These are phyloP conservation scores for Larimichthys crocea DNA, from an alignment of 2,113 vertebrate species.

Conservation along the genomic window DNA sequence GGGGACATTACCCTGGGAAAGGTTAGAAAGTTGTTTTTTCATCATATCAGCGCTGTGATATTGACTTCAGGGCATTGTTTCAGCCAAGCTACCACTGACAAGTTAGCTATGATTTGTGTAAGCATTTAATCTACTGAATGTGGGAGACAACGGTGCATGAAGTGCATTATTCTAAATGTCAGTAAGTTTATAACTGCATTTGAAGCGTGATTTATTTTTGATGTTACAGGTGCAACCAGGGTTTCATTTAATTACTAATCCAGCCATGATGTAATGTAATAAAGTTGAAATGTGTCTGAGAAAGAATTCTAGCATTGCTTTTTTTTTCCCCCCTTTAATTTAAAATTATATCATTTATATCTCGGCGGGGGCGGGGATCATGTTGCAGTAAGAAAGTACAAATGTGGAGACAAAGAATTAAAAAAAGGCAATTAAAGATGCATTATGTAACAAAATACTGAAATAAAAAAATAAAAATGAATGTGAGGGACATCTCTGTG, in stretches of 20 bases:
- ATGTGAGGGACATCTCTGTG: not conserved
- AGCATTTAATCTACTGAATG: conserved; percentile 29
- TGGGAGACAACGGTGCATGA: conserved; percentile 26
- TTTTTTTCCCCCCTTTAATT: not conserved
- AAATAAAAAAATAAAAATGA: not conserved
- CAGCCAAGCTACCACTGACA: conserved; percentile 36
- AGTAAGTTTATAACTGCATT: conserved; percentile 28
- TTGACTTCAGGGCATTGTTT: conserved; percentile 49
- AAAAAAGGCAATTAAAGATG: not conserved
- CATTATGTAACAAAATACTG: not conserved
- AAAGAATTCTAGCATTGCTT: conserved; percentile 33
- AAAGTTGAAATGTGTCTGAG: conserved; percentile 46
- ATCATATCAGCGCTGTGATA: conserved; percentile 5
- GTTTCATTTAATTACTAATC: conserved; percentile 34
- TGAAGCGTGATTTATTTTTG: conserved; percentile 42
- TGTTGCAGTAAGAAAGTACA: conserved; percentile 10
- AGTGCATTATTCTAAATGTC: conserved; percentile 61
- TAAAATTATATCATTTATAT: not conserved
- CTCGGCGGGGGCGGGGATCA: not conserved
- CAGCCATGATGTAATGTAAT: conserved; percentile 33
- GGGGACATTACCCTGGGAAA: conserved; percentile 18
- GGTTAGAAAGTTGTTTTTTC: conserved; percentile 17
- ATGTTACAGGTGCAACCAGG: conserved; percentile 17
- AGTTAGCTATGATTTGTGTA: conserved; percentile 48
- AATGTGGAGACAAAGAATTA: not conserved